These are phyloP conservation scores for Drosophila anceps DNA, from an alignment of 2,888 invertebrate species.

Conservation along the genomic window DNA sequence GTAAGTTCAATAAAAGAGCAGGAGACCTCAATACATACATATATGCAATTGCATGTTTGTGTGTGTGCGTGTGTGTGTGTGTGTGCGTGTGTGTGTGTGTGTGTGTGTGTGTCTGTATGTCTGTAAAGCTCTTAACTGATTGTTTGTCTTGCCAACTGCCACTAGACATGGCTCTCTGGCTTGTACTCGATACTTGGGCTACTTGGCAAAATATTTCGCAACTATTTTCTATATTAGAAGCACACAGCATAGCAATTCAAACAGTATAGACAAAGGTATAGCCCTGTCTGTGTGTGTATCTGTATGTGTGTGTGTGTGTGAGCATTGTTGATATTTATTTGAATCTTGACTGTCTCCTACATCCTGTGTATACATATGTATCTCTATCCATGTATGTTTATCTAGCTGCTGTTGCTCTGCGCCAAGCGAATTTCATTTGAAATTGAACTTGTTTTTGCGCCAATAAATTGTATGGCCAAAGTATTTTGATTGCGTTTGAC, in stretches of 20 bases:
- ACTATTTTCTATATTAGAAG: conserved; percentile 81
- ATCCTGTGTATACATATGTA: conserved; percentile 57
- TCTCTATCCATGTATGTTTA: conserved; percentile 53
- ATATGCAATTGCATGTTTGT: conserved; percentile 4
- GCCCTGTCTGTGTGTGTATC: conserved; percentile 19
- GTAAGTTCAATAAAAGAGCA: conserved; percentile 73
- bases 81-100: conserved; percentile 29
- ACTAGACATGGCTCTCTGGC: conserved; percentile 60
- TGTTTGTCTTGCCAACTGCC: conserved; percentile 82
- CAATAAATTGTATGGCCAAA: conserved; percentile 80
- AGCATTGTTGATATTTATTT: conserved; percentile 76
- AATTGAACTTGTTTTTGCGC: conserved; percentile 81
- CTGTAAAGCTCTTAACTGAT: conserved; percentile 80
- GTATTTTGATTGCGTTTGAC: conserved; percentile 76
- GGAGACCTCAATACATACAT: conserved; percentile 32
- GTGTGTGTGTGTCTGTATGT: conserved; percentile 29
- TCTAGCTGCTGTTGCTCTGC: conserved; percentile 49
- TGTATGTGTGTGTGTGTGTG: conserved; percentile 40
- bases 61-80: conserved; percentile 12
- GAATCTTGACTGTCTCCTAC: conserved; percentile 78
- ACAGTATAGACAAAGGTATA: conserved; percentile 67
- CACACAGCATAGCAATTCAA: conserved; percentile 62
- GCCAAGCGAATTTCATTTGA: conserved; percentile 75
- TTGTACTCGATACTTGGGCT: conserved; percentile 66
- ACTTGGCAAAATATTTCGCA: conserved; percentile 79